Percentiles rank a stretch among this genome's conserved stretches.
phyloP scores from a whole-genome alignment of 2,888 invertebrate genomes.

The Cybosia mesomella region DNA sequence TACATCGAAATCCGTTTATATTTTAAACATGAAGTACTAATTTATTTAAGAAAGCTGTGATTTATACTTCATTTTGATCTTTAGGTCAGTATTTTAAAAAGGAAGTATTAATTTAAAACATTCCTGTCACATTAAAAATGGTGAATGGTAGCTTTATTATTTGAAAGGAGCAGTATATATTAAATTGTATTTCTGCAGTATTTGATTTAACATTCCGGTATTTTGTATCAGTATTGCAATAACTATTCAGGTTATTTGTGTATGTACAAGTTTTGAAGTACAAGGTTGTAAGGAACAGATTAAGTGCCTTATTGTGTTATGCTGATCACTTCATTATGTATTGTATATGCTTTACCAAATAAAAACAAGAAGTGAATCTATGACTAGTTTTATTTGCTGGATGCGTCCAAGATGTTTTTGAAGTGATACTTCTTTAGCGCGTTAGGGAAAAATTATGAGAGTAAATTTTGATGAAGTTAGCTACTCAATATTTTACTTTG shows the following conservation, averaged over 20 bases:
- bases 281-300: conserved; percentile 55
- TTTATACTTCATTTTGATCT: conserved; percentile 43
- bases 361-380: conserved; percentile 56
- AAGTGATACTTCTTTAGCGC: too few relatives aligned
- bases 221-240: conserved; percentile 28
- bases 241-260: conserved; percentile 39
- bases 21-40: conserved; percentile 38
- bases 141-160: conserved; percentile 50
- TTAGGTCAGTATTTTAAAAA: conserved; percentile 50
- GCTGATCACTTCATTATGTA: conserved; percentile 53
- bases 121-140: conserved; percentile 64
- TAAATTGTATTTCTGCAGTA: conserved; percentile 51
- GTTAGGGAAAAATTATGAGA: too few relatives aligned
- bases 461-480: too few relatives aligned
- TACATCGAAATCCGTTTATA: conserved; percentile 48
- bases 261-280: conserved; percentile 61
- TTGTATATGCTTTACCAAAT: conserved; percentile 70
- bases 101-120: conserved; percentile 63
- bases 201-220: conserved; percentile 54
- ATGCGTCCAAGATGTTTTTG: background rate
- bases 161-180: conserved; percentile 37
- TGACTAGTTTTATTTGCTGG: conserved; percentile 20
- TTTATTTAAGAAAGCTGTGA: conserved; percentile 47
- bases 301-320: conserved; percentile 70
- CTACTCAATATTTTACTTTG: too few relatives aligned